These are phyloP conservation scores for Nansenia antarctica DNA, from an alignment of 2,113 vertebrate species.

Conservation along the genomic window DNA sequence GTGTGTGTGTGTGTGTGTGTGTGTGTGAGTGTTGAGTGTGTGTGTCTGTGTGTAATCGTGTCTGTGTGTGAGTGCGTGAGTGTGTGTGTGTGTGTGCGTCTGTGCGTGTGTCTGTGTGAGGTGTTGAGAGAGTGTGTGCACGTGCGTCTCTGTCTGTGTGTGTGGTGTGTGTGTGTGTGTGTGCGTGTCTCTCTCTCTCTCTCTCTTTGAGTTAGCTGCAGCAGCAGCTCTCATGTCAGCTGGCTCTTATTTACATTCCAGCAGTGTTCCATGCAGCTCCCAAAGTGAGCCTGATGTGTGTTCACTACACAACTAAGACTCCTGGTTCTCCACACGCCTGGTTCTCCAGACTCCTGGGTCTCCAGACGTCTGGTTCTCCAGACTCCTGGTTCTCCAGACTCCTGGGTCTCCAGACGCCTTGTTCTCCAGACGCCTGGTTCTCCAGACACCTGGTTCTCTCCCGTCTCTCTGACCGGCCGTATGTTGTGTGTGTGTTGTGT, in stretches of 20 bases:
- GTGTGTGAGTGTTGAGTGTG: no score
- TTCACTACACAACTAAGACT: not conserved
- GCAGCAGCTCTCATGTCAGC: conserved; percentile 20
- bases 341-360: no score
- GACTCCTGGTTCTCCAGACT: not conserved
- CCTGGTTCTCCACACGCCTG: not conserved
- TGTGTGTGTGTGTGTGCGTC: no score
- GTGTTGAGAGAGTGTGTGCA: not conserved
- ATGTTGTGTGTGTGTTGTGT: conserved; percentile 27
- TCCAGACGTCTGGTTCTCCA: not conserved
- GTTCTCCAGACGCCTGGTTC: not conserved
- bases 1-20: no score
- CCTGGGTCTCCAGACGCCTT: not conserved
- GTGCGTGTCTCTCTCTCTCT: not conserved
- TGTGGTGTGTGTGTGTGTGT: no score
- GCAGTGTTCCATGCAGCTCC: conserved; percentile 13
- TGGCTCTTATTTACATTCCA: conserved; percentile 40
- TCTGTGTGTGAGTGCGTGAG: not conserved
- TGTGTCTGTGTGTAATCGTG: not conserved
- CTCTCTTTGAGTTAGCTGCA: conserved; percentile 9
- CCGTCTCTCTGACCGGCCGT: not conserved
- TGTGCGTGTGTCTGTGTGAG: not conserved
- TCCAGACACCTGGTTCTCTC: not conserved
- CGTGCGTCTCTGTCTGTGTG: no score
- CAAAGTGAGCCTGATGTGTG: not conserved